Conservation (phyloP, 2,797 vertebrate genomes). For the Falco columbarius region DNA sequence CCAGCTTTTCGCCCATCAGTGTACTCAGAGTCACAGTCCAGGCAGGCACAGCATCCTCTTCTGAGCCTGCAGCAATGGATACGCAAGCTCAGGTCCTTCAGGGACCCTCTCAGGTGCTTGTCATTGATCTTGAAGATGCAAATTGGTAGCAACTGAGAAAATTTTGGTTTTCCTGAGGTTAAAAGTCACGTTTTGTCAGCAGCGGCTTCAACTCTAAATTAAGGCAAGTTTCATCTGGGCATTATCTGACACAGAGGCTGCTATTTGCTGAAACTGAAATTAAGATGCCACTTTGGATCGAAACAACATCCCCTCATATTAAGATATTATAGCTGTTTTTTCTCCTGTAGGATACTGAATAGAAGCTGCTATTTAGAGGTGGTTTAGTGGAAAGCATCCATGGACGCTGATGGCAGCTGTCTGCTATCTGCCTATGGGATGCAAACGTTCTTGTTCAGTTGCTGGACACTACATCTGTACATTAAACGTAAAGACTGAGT, state of each 20-base stretch:
- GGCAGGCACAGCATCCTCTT: background rate
- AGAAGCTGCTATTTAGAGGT: background rate
- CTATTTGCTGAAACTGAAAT: background rate
- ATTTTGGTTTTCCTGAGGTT: background rate
- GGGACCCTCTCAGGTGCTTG: background rate
- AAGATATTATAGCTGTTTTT: background rate
- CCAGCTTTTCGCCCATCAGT: background rate
- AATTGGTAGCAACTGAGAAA: background rate
- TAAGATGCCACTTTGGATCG: background rate
- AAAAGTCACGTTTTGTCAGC: background rate
- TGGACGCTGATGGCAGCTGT: background rate
- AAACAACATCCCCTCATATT: background rate
- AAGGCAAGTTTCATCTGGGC: background rate
- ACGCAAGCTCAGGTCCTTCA: background rate
- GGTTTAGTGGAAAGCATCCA: background rate
- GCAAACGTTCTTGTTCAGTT: background rate
- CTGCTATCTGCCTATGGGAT: background rate
- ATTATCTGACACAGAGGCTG: background rate
- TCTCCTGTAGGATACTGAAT: background rate
- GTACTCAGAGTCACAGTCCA: background rate
- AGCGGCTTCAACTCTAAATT: background rate
- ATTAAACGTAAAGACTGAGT: background rate
- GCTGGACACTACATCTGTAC: background rate
- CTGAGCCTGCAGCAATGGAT: background rate
- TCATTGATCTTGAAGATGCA: background rate